A percentile compares a stretch with the other conserved stretches of the same genome.
phyloP scores from a whole-genome alignment of 2,888 invertebrate species.

The Ommatoiulus sabulosus region DNA sequence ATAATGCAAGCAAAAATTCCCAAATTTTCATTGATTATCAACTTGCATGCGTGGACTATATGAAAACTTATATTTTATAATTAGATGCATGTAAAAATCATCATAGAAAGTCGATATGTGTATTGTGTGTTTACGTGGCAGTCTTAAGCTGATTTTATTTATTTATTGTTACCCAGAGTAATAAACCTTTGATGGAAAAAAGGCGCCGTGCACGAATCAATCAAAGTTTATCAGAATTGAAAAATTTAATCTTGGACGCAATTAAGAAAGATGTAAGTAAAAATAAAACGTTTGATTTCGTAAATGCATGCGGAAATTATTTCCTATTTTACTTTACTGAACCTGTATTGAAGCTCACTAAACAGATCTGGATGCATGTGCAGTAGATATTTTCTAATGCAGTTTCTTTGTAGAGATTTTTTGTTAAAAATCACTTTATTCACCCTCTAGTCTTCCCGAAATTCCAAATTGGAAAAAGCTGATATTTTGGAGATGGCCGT shows the following conservation, averaged over 20 bases:
- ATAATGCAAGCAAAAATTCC: too few species aligned
- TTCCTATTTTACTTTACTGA: too few species aligned
- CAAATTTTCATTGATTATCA: too few species aligned
- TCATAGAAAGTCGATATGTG: too few species aligned
- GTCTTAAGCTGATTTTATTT: not conserved
- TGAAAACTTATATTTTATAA: too few species aligned
- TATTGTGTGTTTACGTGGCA: too few species aligned
- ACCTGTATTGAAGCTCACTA: too few species aligned
- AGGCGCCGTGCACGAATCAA: conserved; percentile 72
- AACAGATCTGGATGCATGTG: too few species aligned
- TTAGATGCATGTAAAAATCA: too few species aligned
- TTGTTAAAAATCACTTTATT: conserved; percentile 30
- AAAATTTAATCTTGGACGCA: conserved; percentile 70
- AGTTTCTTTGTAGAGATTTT: not conserved
- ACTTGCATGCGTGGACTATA: too few species aligned
- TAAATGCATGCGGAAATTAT: not conserved
- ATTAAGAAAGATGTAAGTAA: conserved; percentile 64
- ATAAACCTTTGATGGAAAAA: conserved; percentile 72
- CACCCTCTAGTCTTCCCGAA: conserved; percentile 83
- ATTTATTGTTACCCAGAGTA: conserved; percentile 58
- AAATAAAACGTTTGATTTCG: not conserved
- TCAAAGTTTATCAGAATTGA: conserved; percentile 71
- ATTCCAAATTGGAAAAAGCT: conserved; percentile 95
- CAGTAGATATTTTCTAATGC: too few species aligned
- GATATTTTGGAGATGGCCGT: conserved; percentile 98